A percentile compares a stretch with the other conserved stretches of the same genome.
phyloP scores from a whole-genome alignment of 2,797 vertebrate species.

The Rhinatrema bivittatum region DNA sequence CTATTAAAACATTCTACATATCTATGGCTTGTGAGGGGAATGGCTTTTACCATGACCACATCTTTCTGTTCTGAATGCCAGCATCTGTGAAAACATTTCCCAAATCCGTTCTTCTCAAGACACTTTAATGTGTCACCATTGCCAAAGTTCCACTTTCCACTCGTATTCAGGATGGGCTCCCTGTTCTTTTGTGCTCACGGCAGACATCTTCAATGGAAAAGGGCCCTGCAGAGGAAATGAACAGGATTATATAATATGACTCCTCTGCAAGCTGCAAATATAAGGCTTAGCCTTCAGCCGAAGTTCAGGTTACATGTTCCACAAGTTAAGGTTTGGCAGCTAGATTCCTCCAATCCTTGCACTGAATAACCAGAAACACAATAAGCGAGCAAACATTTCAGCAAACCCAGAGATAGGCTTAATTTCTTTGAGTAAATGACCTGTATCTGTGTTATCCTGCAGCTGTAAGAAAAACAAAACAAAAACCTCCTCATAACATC shows the following conservation, averaged over 20 bases:
- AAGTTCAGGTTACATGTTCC: constrained; percentile 50
- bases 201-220: constrained; percentile 5
- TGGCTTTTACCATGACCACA: too few species aligned
- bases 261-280: constrained; percentile 40
- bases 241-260: constrained; percentile 53
- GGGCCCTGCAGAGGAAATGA: constrained; percentile 47
- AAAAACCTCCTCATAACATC: too few species aligned
- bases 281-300: constrained; percentile 37
- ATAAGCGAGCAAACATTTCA: too few species aligned
- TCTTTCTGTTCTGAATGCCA: constrained; percentile 31
- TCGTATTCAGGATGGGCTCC: constrained; percentile 8
- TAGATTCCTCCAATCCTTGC: constrained; percentile 37
- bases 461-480: too few species aligned
- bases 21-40: too few species aligned
- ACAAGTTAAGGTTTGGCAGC: constrained; percentile 37
- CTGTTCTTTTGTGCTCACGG: constrained; percentile 8
- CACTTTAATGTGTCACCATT: constrained; percentile 44
- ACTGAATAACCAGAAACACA: constrained; percentile 35
- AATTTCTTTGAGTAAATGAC: too few species aligned
- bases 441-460: too few species aligned
- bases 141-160: constrained; percentile 51
- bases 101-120: constrained; percentile 35
- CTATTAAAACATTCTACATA: too few species aligned
- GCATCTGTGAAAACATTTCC: constrained; percentile 37
- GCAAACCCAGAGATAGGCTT: too few species aligned